Evolutionary conservation across 2,888 invertebrate genomes (phyloP).

Genomic region (Zygaena filipendulae): DNA sequence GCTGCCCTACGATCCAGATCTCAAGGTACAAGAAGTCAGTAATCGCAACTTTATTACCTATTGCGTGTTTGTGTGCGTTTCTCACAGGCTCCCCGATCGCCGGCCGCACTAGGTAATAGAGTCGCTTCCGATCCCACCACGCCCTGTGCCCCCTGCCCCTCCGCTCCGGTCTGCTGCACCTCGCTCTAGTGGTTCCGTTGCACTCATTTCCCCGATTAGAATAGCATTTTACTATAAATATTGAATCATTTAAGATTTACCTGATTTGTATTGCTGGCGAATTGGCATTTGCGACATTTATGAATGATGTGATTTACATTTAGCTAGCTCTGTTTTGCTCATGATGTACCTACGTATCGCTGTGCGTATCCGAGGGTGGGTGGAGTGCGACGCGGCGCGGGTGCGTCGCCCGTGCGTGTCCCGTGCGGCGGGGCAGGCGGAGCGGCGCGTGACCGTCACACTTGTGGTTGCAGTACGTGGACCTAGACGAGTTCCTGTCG

Average conservation of each 20-base stretch:
- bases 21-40: slow-evolving; percentile 88
- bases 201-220: slow-evolving; percentile 8
- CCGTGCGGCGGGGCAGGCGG: slow-evolving; percentile 18
- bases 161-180: slow-evolving; percentile 10
- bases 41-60: slow-evolving; percentile 54
- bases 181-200: slow-evolving; percentile 10
- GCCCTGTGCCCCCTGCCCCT: slow-evolving; percentile 5
- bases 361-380: slow-evolving; percentile 2
- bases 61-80: slow-evolving; percentile 45
- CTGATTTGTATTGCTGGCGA: slow-evolving; percentile 10
- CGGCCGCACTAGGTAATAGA: slow-evolving; percentile 52
- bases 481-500: slow-evolving; percentile 95
- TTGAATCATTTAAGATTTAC: too few relatives aligned
- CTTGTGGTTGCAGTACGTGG: slow-evolving; percentile 84
- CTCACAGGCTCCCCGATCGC: slow-evolving; percentile 27
- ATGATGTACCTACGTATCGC: too few relatives aligned
- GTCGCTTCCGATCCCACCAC: slow-evolving; percentile 23
- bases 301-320: too few relatives aligned
- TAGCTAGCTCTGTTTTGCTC: too few relatives aligned
- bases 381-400: slow-evolving; percentile 7
- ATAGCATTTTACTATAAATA: slow-evolving; percentile 6
- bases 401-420: slow-evolving; percentile 9
- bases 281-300: slow-evolving; percentile 10
- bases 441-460: slow-evolving; percentile 20
- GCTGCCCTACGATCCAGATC: slow-evolving; percentile 91